A percentile compares a stretch with the other conserved stretches of the same genome.
These are phyloP conservation scores for Blennius ocellaris DNA, from an alignment of 2,113 vertebrate species.

Conservation along the genomic window DNA sequence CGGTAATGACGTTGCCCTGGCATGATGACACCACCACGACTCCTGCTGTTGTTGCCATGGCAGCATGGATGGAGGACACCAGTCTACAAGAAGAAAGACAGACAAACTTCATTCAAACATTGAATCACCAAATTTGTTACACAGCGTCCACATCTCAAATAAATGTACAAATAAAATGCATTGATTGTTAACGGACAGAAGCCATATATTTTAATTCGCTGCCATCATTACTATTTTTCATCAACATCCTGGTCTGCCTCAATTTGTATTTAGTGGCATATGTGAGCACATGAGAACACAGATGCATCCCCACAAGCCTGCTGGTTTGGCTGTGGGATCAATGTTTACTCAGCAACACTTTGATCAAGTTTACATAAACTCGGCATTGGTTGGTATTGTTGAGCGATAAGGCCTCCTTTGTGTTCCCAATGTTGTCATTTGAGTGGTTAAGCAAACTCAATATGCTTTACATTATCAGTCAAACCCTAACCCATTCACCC, in stretches of 20 bases:
- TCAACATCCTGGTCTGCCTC: not conserved
- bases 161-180: no score
- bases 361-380: not conserved
- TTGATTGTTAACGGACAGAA: no score
- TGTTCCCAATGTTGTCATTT: no score
- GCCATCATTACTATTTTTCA: not conserved
- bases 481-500: no score
- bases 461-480: no score
- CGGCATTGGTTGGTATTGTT: no score
- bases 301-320: not conserved
- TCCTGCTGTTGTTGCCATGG: conserved; percentile 90
- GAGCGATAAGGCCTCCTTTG: no score
- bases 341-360: not conserved
- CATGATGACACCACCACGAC: conserved; percentile 86
- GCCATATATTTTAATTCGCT: not conserved
- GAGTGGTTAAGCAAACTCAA: no score
- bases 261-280: not conserved
- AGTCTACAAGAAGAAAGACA: conserved; percentile 79
- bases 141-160: no score
- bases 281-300: not conserved
- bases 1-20: conserved; percentile 84
- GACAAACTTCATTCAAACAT: not conserved
- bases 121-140: not conserved
- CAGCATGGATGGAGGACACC: conserved; percentile 92
- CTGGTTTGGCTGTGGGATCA: not conserved